Evolutionary conservation across 2,113 vertebrate genomes (phyloP).

Genomic region (Clinocottus analis): DNA sequence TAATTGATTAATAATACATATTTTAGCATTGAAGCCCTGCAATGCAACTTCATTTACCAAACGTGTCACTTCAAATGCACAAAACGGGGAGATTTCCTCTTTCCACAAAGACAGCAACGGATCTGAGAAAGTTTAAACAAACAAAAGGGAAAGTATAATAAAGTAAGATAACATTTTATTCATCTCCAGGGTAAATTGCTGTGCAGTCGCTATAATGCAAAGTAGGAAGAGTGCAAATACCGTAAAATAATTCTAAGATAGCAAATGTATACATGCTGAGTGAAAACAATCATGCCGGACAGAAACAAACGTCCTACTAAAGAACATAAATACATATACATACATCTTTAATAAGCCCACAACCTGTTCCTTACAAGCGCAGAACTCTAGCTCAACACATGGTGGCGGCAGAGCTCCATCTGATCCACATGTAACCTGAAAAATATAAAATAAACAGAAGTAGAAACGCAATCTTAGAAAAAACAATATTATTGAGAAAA

Average conservation of each 20-base stretch:
- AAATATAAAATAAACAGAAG: not conserved
- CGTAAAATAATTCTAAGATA: not conserved
- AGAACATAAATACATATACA: not conserved
- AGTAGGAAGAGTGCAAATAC: not conserved
- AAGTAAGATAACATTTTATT: not conserved
- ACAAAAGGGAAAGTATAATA: not conserved
- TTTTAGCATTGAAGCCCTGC: not conserved
- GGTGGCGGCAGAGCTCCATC: conserved; percentile 13
- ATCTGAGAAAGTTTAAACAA: not conserved
- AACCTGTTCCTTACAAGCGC: not conserved
- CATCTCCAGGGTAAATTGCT: not conserved
- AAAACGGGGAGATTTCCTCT: not conserved
- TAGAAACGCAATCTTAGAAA: not conserved
- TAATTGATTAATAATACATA: no score
- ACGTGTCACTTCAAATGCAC: not conserved
- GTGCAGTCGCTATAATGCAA: not conserved
- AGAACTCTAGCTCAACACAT: not conserved
- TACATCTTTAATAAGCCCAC: not conserved
- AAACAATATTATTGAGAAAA: no score
- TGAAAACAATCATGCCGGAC: no score
- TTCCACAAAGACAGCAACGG: not conserved
- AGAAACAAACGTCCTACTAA: not conserved
- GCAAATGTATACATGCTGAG: not conserved
- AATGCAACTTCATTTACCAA: not conserved
- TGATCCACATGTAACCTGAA: accelerated